Base-by-base conservation (phyloP, 2,797 vertebrate genomes). In the Eidolon dupreanum region DNA sequence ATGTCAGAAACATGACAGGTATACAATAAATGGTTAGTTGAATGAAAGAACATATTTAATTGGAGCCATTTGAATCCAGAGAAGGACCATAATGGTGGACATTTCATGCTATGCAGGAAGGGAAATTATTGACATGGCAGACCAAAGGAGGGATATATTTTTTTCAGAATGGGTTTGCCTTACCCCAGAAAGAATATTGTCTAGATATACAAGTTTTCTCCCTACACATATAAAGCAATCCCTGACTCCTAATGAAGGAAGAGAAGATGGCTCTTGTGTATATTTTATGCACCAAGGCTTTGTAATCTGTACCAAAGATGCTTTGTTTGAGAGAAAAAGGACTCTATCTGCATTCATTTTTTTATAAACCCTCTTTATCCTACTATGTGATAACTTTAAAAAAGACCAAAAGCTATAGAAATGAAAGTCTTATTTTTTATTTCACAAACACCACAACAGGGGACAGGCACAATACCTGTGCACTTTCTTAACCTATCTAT, bases 391-490 rank as follows among this genome's bases (percentile, higher is more conserved):
- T 33, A 7, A 3, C 20, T 96, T 97, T 88, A 15, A 63, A 85
- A 93, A 95, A 94, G 59, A 71, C 5, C 8, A 93, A 94, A 94
- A 86, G 8, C 31, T 95, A 82, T 75, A 85, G n/a, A 93, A 93
- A 92, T 31, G 4, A 83, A 96, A 84, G 55, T 53, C 10, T 91
- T 89, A 82, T 33, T 93, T 96, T 97, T 96, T 31, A 83, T 93
- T 93, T 94, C 79, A 88, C 88, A 88, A 95, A 86, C n/a, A 74
- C 24, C 16, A 92, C 41, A 83, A 75, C 9, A 88, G 41, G n/a
- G 38, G 26, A 81, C 6, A 53, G 78, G 43, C 22, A 73, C 15
- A 83, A 82, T 89, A 68, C 19, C 22, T 78, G 2, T 63, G 36
- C 3, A 87, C 11, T 79, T 93, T 84, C 49, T 92, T 92, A 61